Evolutionary conservation across 2,888 invertebrate species (phyloP).

Genomic region (Julus scandinavius): DNA sequence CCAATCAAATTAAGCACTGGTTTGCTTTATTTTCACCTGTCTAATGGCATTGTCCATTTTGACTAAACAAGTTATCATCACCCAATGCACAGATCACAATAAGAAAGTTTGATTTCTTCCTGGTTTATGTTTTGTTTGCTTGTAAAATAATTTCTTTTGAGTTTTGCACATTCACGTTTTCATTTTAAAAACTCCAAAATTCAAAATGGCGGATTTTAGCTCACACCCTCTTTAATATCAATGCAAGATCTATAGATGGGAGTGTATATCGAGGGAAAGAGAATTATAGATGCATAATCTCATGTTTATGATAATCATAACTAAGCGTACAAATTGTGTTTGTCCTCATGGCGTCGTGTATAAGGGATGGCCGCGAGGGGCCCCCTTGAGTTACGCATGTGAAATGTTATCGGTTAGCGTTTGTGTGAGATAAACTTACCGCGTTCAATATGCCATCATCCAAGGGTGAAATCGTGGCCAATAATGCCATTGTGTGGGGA

Average conservation of each 20-base stretch:
- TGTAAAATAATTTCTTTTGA: no score
- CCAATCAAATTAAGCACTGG: not conserved
- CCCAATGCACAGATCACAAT: no score
- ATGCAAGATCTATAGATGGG: not conserved
- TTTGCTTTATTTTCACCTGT: no score
- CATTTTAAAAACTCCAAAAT: no score
- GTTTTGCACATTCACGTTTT: no score
- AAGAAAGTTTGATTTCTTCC: no score
- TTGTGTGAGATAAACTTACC: slow-evolving; percentile 50
- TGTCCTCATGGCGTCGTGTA: not conserved
- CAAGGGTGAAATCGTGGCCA: slow-evolving; percentile 44
- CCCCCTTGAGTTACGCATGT: not conserved
- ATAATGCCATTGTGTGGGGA: slow-evolving; percentile 47
- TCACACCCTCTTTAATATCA: not conserved
- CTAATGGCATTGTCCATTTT: no score
- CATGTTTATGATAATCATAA: slow-evolving; percentile 3
- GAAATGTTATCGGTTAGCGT: slow-evolving; percentile 12
- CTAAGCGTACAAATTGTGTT: slow-evolving; percentile 10
- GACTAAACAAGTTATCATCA: no score
- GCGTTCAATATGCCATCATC: slow-evolving; percentile 33
- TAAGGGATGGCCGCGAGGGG: not conserved
- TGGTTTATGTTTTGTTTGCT: no score
- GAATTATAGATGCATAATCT: slow-evolving; percentile 4
- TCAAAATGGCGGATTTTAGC: not conserved
- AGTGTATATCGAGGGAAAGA: not conserved